Percentiles rank a stretch among this genome's conserved stretches.
Evolutionary conservation across 2,888 invertebrate genomes (phyloP).

Genomic region (Conchocele bisecta): DNA sequence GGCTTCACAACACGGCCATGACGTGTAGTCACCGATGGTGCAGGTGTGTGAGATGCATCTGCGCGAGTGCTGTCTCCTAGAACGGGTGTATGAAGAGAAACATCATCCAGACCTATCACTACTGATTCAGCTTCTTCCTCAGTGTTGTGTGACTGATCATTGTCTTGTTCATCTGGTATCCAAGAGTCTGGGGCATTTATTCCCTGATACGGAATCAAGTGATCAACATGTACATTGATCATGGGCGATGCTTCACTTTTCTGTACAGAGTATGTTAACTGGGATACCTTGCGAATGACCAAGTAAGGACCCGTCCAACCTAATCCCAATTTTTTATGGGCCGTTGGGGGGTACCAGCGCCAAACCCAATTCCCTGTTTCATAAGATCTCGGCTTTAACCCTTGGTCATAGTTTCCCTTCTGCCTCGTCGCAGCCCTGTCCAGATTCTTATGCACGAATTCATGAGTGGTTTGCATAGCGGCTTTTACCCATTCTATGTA

Average conservation of each 20-base stretch:
- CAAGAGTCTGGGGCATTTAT: slow-evolving; percentile 14
- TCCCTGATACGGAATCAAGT: slow-evolving; percentile 42
- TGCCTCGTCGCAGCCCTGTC: background rate
- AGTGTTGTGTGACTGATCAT: too few species aligned
- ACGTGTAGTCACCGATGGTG: too few species aligned
- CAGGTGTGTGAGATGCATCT: too few species aligned
- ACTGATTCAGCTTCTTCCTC: too few species aligned
- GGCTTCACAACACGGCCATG: too few species aligned
- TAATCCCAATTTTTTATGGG: slow-evolving; percentile 24
- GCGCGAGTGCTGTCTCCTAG: too few species aligned
- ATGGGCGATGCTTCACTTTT: background rate
- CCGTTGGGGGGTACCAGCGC: slow-evolving; percentile 29
- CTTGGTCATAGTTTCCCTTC: slow-evolving; percentile 10
- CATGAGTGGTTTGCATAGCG: slow-evolving; percentile 1
- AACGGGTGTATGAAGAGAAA: too few species aligned
- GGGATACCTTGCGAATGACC: slow-evolving; percentile 25
- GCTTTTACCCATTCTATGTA: slow-evolving; percentile 39
- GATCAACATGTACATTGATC: slow-evolving; percentile 34
- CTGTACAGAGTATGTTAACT: slow-evolving; percentile 38
- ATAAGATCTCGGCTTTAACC: slow-evolving; percentile 4
- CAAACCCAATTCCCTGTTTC: slow-evolving; percentile 10
- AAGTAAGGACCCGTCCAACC: slow-evolving; percentile 47
- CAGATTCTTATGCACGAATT: slow-evolving; percentile 12
- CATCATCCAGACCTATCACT: too few species aligned
- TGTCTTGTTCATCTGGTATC: slow-evolving; percentile 5